Conservation (phyloP, 2,797 vertebrate genomes). For the Okamejei kenojei region DNA sequence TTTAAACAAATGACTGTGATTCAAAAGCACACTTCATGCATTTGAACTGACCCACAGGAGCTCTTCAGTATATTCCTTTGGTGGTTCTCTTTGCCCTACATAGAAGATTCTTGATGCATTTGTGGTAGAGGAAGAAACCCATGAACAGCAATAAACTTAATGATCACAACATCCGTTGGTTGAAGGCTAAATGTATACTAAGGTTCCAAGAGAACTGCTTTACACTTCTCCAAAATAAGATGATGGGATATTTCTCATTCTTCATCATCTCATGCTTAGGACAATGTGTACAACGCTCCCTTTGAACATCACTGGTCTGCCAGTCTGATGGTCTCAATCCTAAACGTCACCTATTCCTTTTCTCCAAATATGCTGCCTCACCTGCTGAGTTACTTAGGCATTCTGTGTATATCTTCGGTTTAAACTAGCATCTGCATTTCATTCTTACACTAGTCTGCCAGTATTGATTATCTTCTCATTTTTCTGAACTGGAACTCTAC, state of each 20-base stretch:
- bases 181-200: background rate
- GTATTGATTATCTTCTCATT: too few species aligned
- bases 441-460: too few species aligned
- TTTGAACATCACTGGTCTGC: too few species aligned
- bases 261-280: too few species aligned
- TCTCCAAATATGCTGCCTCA: too few species aligned
- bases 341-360: too few species aligned
- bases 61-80: background rate
- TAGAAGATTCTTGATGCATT: background rate
- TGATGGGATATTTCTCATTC: background rate
- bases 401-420: too few species aligned
- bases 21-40: background rate
- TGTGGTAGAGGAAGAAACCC: background rate
- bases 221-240: background rate
- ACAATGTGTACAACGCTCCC: too few species aligned
- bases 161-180: background rate
- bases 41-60: background rate
- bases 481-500: too few species aligned
- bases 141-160: background rate
- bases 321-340: too few species aligned
- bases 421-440: too few species aligned
- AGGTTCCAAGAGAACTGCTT: background rate
- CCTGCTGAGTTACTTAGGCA: too few species aligned
- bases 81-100: background rate
- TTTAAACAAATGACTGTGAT: background rate